Evolutionary conservation across 2,888 invertebrate species (phyloP).

Genomic region (Salticus scenicus): DNA sequence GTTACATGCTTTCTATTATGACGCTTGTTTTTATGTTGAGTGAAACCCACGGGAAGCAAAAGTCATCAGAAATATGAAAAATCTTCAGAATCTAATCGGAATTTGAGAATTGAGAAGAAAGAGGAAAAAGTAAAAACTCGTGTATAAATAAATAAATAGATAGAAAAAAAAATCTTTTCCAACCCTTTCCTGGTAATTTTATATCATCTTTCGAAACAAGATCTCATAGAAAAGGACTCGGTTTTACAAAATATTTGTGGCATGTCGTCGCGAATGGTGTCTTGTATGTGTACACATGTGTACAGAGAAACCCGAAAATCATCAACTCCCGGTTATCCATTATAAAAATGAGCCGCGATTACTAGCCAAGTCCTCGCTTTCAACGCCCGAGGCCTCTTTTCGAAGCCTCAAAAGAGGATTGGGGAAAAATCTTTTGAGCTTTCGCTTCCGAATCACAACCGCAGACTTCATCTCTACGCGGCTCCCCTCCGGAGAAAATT

Average conservation of each 20-base stretch:
- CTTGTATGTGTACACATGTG: neutral
- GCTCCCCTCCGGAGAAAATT: slow-evolving; percentile 11
- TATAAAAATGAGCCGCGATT: slow-evolving; percentile 63
- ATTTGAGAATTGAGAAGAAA: neutral
- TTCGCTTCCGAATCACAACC: slow-evolving; percentile 46
- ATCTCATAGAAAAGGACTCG: slow-evolving; percentile 4
- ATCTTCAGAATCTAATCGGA: neutral
- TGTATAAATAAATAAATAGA: neutral
- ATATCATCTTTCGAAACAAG: slow-evolving; percentile 5
- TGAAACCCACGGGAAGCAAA: slow-evolving; percentile 15
- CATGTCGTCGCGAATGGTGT: neutral
- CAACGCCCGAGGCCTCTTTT: slow-evolving; percentile 31
- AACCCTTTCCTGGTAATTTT: slow-evolving; percentile 15
- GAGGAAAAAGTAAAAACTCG: neutral
- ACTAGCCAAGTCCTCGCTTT: slow-evolving; percentile 25
- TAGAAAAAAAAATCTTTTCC: neutral
- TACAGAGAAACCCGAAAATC: slow-evolving; percentile 22
- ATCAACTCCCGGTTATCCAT: slow-evolving; percentile 51
- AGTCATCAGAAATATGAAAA: slow-evolving; percentile 15
- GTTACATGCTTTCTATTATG: slow-evolving; percentile 9
- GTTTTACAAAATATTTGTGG: slow-evolving; percentile 1
- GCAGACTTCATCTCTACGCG: slow-evolving; percentile 6
- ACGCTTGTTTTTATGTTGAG: slow-evolving; percentile 5
- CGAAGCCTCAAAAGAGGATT: slow-evolving; percentile 22
- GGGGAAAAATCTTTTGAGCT: slow-evolving; percentile 59